These are phyloP conservation scores for Herminia tarsipennalis DNA, from an alignment of 2,888 invertebrate species.

Conservation along the genomic window DNA sequence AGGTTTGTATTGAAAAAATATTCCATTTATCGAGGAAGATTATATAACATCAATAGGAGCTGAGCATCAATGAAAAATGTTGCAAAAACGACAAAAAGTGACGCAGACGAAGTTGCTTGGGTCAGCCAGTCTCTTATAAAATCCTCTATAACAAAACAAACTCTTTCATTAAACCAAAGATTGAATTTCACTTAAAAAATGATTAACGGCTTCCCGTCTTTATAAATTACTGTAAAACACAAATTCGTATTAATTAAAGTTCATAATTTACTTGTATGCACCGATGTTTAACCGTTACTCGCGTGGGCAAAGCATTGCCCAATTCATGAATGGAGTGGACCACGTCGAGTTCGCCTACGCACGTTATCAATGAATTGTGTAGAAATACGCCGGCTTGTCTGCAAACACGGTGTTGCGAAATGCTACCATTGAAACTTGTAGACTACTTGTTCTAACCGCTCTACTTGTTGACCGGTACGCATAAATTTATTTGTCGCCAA, in stretches of 20 bases:
- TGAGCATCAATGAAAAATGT: too few species aligned
- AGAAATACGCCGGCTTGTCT: slow-evolving; percentile 69
- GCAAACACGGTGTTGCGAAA: slow-evolving; percentile 69
- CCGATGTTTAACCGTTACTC: slow-evolving; percentile 65
- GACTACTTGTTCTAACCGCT: slow-evolving; percentile 43
- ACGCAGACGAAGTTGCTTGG: too few species aligned
- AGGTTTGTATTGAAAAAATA: too few species aligned
- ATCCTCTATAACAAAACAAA: slow-evolving; percentile 14
- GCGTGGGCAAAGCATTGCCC: slow-evolving; percentile 75
- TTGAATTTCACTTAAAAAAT: slow-evolving; percentile 37
- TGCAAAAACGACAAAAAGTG: too few species aligned
- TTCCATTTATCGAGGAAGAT: too few species aligned
- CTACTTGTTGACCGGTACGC: slow-evolving; percentile 36
- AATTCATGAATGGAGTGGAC: slow-evolving; percentile 81
- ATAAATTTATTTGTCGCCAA: slow-evolving; percentile 37
- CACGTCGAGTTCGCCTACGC: slow-evolving; percentile 72
- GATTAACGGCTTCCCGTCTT: slow-evolving; percentile 60
- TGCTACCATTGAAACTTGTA: slow-evolving; percentile 61
- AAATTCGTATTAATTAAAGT: slow-evolving; percentile 74
- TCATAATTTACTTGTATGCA: slow-evolving; percentile 66
- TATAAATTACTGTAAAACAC: slow-evolving; percentile 65
- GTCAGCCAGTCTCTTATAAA: too few species aligned
- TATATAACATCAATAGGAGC: too few species aligned
- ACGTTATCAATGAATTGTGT: slow-evolving; percentile 75
- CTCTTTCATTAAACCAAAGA: slow-evolving; percentile 24